phyloP scores from a whole-genome alignment of 2,797 vertebrate genomes.

The Natrix natrix region DNA sequence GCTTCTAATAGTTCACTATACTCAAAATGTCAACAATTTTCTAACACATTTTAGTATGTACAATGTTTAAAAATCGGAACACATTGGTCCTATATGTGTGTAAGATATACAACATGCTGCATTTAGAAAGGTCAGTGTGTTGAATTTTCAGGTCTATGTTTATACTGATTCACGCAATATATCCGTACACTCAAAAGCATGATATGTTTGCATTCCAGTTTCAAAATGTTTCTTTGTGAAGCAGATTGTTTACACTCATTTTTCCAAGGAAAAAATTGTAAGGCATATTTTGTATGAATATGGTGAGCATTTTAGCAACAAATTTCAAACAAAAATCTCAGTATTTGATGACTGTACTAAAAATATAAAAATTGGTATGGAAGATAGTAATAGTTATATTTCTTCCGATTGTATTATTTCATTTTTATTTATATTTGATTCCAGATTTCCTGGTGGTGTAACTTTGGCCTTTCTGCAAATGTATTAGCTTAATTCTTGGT shows the following conservation, averaged over 20 bases:
- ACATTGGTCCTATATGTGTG: neutral
- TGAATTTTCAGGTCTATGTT: neutral
- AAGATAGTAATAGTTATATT: neutral
- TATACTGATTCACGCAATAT: too few relatives aligned
- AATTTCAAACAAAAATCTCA: neutral
- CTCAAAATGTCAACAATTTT: neutral
- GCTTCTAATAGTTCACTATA: neutral
- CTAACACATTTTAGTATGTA: neutral
- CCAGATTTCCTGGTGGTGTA: neutral
- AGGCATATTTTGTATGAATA: too few relatives aligned
- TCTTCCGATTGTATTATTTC: neutral
- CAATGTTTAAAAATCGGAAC: neutral
- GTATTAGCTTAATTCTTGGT: neutral
- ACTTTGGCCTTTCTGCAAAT: conserved; percentile 14
- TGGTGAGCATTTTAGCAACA: neutral
- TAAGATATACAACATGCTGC: neutral
- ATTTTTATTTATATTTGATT: neutral
- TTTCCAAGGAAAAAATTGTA: neutral
- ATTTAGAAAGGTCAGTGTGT: neutral
- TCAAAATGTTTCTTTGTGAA: neutral
- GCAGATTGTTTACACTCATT: neutral
- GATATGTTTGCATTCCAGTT: neutral
- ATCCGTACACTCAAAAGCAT: neutral
- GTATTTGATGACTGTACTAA: neutral
- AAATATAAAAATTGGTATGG: neutral